Conservation (phyloP, 2,797 vertebrate genomes). For the Adelosebastes latens region DNA sequence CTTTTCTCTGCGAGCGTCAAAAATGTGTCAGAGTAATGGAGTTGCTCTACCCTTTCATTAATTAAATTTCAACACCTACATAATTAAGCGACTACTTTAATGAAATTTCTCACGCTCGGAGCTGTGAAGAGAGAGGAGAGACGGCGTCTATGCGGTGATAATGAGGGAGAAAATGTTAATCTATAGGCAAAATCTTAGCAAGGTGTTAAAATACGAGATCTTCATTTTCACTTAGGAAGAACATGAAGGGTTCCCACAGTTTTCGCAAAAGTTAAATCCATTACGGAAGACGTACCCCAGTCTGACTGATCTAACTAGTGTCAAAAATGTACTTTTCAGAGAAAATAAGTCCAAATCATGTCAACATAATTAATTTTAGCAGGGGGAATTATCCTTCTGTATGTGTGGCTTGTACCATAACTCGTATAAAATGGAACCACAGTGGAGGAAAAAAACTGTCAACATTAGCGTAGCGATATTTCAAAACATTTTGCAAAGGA, state of each 20-base stretch:
- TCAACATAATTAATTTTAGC: slow-evolving; percentile 15
- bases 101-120: slow-evolving; percentile 84
- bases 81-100: slow-evolving; percentile 88
- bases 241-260: slow-evolving; percentile 50
- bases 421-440: background rate
- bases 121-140: slow-evolving; percentile 71
- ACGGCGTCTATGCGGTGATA: slow-evolving; percentile 77
- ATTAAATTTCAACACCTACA: slow-evolving; percentile 89
- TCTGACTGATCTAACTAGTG: slow-evolving; percentile 3
- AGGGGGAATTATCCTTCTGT: background rate
- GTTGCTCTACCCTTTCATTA: slow-evolving; percentile 85
- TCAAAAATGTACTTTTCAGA: slow-evolving; percentile 11
- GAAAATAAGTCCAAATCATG: slow-evolving; percentile 8
- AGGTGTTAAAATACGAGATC: slow-evolving; percentile 67
- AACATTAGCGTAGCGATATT: background rate
- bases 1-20: slow-evolving; percentile 68
- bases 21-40: slow-evolving; percentile 84
- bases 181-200: slow-evolving; percentile 72
- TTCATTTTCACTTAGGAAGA: slow-evolving; percentile 69
- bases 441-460: background rate
- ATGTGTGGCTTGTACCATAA: background rate
- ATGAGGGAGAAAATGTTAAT: slow-evolving; percentile 82
- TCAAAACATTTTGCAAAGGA: background rate
- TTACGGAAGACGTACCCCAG: background rate
- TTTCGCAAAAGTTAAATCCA: slow-evolving; percentile 29